Evolutionary conservation across 1,140 invertebrate genomes (phyloP).

Genomic region (Calycopis cecrops): DNA sequence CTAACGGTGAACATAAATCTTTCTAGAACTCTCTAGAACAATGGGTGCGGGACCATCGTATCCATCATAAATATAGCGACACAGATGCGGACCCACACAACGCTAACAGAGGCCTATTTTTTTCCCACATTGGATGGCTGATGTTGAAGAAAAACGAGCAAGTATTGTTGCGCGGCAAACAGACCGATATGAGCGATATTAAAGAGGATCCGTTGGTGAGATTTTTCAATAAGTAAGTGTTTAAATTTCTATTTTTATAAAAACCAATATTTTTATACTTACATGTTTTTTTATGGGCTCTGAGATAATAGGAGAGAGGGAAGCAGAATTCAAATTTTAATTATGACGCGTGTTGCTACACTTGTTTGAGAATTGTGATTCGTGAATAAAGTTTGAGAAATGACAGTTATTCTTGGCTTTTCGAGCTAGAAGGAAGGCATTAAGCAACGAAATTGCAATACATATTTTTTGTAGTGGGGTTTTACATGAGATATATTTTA

Average conservation of each 20-base stretch:
- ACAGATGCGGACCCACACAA: slow-evolving; percentile 90
- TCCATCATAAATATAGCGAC: slow-evolving; percentile 89
- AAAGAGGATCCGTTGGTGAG: slow-evolving; percentile 81
- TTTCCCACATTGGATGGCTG: slow-evolving; percentile 90
- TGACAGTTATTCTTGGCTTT: too few relatives aligned
- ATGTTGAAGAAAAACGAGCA: slow-evolving; percentile 86
- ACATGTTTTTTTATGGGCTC: too few relatives aligned
- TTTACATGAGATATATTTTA: too few relatives aligned
- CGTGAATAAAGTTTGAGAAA: too few relatives aligned
- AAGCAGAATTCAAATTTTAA: too few relatives aligned
- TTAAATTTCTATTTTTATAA: slow-evolving; percentile 2
- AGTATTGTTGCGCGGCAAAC: slow-evolving; percentile 79
- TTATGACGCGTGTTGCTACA: too few relatives aligned
- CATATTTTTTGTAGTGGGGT: too few relatives aligned
- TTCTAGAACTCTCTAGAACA: slow-evolving; percentile 39
- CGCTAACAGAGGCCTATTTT: slow-evolving; percentile 88
- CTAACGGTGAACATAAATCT: too few relatives aligned
- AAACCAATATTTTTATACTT: neutral
- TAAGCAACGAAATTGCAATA: too few relatives aligned
- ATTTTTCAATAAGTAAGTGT: slow-evolving; percentile 79
- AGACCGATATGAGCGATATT: slow-evolving; percentile 85
- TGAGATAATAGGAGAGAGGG: too few relatives aligned
- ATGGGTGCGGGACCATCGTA: slow-evolving; percentile 83
- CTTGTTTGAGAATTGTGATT: too few relatives aligned
- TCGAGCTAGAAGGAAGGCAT: too few relatives aligned